Conservation (phyloP, 2,113 vertebrate genomes). For the Erpornis zantholeuca region DNA sequence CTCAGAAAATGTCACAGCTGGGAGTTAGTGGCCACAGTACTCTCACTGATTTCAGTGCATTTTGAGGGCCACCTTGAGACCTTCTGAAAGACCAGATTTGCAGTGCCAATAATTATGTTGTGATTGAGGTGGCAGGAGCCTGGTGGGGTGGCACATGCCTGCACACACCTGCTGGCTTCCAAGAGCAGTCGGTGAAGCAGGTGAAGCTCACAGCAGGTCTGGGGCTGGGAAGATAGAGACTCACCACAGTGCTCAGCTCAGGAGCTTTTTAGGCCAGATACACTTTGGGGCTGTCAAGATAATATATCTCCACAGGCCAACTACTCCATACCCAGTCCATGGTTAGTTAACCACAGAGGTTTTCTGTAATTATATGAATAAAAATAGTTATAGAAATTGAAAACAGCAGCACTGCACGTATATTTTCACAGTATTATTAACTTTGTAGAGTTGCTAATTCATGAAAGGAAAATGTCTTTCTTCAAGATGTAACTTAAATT, state of each 20-base stretch:
- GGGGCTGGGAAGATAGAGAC: background rate
- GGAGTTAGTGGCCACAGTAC: background rate
- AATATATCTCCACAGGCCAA: background rate
- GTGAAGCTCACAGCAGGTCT: background rate
- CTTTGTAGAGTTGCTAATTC: background rate
- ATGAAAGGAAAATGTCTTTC: background rate
- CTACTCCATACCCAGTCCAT: background rate
- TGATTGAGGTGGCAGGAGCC: background rate
- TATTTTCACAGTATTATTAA: background rate
- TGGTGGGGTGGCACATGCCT: background rate
- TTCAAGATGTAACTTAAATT: background rate
- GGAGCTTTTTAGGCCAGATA: background rate
- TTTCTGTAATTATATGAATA: background rate
- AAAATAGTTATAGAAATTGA: background rate
- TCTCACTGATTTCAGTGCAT: background rate
- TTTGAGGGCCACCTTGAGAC: background rate
- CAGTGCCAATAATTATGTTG: background rate
- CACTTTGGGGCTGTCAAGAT: background rate
- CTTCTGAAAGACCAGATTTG: background rate
- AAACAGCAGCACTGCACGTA: background rate
- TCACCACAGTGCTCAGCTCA: background rate
- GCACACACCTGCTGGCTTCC: background rate
- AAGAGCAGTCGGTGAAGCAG: rapidly evolving
- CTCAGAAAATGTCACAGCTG: background rate
- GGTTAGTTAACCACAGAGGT: background rate